Base-by-base conservation (phyloP, 2,113 vertebrate genomes). In the Pterocles gutturalis region DNA sequence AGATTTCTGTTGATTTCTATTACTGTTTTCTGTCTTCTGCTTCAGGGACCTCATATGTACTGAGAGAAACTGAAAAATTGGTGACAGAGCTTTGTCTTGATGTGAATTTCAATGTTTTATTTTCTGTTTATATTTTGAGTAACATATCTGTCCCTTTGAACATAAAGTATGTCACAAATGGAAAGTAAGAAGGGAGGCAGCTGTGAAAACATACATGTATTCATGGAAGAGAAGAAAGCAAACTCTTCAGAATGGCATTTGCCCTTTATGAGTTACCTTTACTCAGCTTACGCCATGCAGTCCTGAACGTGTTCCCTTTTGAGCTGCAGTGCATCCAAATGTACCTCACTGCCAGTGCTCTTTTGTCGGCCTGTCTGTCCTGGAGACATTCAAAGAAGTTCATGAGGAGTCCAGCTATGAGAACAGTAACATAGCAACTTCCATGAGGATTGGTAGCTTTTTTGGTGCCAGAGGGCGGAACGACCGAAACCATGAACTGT, bases 231-330 rank as follows among this genome's bases (percentile, higher is more conserved):
- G 83, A 92, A 94, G 72, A 86, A 92, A 92, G 76, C 28, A 64
- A 87, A 71, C 61, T 83, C 80, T 70, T 67, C 38, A 84, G 88
- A 62, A 75, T 75, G 65, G 43, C 60, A 76, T 84, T 94, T 96
- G 67, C 90, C 83, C 83, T 96, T 95, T 71, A 62, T 79, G 60
- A 58, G 62, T 76, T 94, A 60, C 62, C 55, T 95, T 92, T 84
- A 72, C 65, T 92, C 67, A 79, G 82, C 65, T 84, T 84, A 55
- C 55, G 83, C 41, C 61, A 21, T 57, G 55, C 71, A 86, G 54
- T 51, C 73, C 65, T 87, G 72, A 66, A 57, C 5, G 1, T 80
- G 66, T 54, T 93, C 29, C 49, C 65, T 92, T 95, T 67, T 24
- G 49, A 94, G 93, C 69, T 90, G 65, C 70, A 43, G 43, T 22